Conservation (phyloP, 2,888 invertebrate genomes). For the Clanis bilineata region DNA sequence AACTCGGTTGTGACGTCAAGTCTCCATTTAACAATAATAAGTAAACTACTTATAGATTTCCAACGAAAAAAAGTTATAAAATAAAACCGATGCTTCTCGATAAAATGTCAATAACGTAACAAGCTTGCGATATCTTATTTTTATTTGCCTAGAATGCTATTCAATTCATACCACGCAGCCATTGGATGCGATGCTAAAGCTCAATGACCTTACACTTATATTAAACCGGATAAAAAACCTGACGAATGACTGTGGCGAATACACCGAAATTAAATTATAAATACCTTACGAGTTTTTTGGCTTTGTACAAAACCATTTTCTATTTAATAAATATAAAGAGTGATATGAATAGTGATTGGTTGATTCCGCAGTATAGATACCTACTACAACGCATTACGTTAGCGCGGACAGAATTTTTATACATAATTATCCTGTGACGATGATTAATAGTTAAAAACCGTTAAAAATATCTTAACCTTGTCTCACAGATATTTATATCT, state of each 20-base stretch:
- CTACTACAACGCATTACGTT: not conserved
- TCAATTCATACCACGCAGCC: slow-evolving; percentile 1
- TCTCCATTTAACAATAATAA: too few relatives aligned
- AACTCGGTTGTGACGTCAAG: too few relatives aligned
- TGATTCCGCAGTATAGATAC: not conserved
- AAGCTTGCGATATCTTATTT: not conserved
- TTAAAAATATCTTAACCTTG: not conserved
- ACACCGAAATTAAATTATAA: slow-evolving; percentile 2
- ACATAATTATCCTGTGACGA: not conserved
- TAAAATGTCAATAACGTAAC: not conserved
- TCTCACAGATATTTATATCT: too few relatives aligned
- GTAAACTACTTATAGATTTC: too few relatives aligned
- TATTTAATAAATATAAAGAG: not conserved
- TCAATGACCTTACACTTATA: slow-evolving; percentile 6
- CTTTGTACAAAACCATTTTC: not conserved
- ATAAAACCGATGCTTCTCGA: not conserved
- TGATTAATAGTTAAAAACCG: too few relatives aligned
- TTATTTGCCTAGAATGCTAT: not conserved
- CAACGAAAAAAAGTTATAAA: too few relatives aligned
- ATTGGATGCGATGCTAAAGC: not conserved
- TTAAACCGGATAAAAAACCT: not conserved
- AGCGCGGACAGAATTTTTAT: not conserved
- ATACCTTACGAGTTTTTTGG: slow-evolving; percentile 1
- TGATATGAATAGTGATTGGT: not conserved
- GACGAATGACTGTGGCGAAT: not conserved